Evolutionary conservation across 2,113 vertebrate genomes (phyloP).

Genomic region (Semicossyphus pulcher): DNA sequence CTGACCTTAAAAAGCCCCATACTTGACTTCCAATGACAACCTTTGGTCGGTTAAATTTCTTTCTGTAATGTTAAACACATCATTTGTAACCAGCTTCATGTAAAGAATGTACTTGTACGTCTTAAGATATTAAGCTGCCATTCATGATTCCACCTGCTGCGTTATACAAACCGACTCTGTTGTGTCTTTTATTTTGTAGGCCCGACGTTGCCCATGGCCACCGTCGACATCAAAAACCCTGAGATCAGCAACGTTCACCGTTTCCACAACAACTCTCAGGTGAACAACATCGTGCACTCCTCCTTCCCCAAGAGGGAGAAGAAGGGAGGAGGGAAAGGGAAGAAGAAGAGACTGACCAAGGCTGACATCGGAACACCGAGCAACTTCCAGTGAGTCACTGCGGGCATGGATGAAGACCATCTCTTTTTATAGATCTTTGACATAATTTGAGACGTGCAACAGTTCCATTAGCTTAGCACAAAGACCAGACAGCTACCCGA

Average conservation of each 20-base stretch:
- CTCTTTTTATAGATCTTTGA: too few relatives aligned
- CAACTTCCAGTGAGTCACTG: constrained; percentile 94
- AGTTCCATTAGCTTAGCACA: too few relatives aligned
- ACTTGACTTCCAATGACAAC: background rate
- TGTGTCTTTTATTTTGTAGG: constrained; percentile 75
- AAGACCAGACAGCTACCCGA: too few relatives aligned
- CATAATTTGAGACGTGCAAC: too few relatives aligned
- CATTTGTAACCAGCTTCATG: background rate
- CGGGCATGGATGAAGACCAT: too few relatives aligned
- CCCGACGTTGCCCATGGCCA: constrained; percentile 94
- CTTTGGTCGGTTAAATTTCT: background rate
- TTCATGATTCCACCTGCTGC: background rate
- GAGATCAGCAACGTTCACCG: constrained; percentile 91
- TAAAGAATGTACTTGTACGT: too few relatives aligned
- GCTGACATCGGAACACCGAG: constrained; percentile 98
- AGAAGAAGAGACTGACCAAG: constrained; percentile 96
- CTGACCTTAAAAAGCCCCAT: background rate
- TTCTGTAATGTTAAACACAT: background rate
- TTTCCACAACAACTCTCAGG: constrained; percentile 87
- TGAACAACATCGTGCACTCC: constrained; percentile 91
- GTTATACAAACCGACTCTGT: background rate
- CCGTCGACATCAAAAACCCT: constrained; percentile 97
- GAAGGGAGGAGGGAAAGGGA: constrained; percentile 92
- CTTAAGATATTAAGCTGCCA: too few relatives aligned
- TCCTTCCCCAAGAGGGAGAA: constrained; percentile 94